Evolutionary conservation across 2,113 vertebrate species (phyloP).

Genomic region (Periophthalmus modestus): DNA sequence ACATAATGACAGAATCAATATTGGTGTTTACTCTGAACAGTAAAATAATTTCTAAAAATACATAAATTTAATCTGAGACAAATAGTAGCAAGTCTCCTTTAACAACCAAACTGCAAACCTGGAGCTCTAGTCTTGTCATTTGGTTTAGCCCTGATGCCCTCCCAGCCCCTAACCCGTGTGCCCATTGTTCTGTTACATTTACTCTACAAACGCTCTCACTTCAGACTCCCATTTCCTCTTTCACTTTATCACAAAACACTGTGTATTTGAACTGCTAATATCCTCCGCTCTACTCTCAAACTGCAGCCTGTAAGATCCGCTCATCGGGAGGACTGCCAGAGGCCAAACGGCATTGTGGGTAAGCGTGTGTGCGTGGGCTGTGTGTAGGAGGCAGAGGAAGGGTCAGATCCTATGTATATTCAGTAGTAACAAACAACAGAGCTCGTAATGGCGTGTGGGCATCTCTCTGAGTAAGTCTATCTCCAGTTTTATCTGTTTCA

Average conservation of each 20-base stretch:
- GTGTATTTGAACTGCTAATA: constrained; percentile 2
- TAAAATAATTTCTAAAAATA: too few relatives aligned
- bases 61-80: too few relatives aligned
- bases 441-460: constrained; percentile 3
- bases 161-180: too few relatives aligned
- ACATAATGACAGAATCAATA: too few relatives aligned
- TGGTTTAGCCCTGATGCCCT: too few relatives aligned
- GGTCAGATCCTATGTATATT: constrained; percentile 32
- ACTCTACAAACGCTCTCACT: too few relatives aligned
- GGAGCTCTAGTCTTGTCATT: too few relatives aligned
- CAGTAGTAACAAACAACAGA: constrained; percentile 4
- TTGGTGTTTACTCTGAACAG: too few relatives aligned
- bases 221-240: neutral
- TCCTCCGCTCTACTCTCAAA: neutral
- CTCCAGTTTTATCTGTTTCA: neutral
- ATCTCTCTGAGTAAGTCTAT: neutral
- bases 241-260: neutral
- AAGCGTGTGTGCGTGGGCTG: constrained; percentile 12
- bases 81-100: too few relatives aligned
- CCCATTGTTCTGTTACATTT: too few relatives aligned
- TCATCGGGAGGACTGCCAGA: constrained; percentile 7
- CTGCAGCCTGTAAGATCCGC: constrained; percentile 23
- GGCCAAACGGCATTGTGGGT: constrained; percentile 10
- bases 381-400: constrained; percentile 16
- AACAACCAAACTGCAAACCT: too few relatives aligned